Evolutionary conservation across 2,113 vertebrate species (phyloP).

Genomic region (Siniperca chuatsi): DNA sequence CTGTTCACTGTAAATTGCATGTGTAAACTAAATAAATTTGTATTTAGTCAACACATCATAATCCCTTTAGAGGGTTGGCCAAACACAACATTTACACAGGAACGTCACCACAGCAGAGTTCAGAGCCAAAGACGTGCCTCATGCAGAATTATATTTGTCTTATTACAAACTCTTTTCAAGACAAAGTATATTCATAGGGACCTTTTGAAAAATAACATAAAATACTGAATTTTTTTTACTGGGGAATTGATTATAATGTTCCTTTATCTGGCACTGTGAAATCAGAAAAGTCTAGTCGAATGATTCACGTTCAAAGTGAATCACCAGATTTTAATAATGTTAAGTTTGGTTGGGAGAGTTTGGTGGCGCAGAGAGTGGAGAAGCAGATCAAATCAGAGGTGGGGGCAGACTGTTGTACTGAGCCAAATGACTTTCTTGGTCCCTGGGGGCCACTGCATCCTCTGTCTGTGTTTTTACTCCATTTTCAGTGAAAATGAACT

Average conservation of each 20-base stretch:
- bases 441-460: constrained; percentile 53
- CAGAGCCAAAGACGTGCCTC: background rate
- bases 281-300: background rate
- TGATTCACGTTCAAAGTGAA: background rate
- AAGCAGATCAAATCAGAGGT: constrained; percentile 43
- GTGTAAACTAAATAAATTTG: constrained; percentile 37
- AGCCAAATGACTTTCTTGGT: constrained; percentile 46
- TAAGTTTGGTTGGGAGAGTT: constrained; percentile 5
- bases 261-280: background rate
- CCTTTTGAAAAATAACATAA: background rate
- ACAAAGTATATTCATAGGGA: background rate
- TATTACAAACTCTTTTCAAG: background rate
- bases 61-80: constrained; percentile 36
- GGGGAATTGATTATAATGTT: background rate
- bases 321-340: constrained; percentile 6
- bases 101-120: background rate
- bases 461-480: constrained; percentile 57
- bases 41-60: constrained; percentile 48
- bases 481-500: constrained; percentile 54
- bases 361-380: constrained; percentile 15
- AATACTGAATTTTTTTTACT: background rate
- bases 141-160: background rate
- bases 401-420: constrained; percentile 24
- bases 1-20: constrained; percentile 37
- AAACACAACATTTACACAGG: constrained; percentile 29